These are phyloP conservation scores for Dynastes hyllus DNA, from an alignment of 2,888 invertebrate species.

Conservation along the genomic window DNA sequence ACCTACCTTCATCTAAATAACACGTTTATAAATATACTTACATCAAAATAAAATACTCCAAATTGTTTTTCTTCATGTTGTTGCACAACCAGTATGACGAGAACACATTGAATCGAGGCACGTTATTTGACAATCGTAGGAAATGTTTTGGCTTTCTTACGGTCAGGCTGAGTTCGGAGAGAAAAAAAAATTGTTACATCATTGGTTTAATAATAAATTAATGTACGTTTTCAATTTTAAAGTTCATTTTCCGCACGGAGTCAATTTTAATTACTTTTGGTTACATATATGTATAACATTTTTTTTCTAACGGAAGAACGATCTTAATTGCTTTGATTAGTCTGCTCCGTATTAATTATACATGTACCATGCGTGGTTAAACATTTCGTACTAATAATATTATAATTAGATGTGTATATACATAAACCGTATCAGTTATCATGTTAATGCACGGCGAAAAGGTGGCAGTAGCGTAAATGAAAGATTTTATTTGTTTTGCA, in stretches of 20 bases:
- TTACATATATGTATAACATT: no score
- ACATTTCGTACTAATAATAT: no score
- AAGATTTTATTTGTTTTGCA: no score
- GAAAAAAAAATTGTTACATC: constrained; percentile 38
- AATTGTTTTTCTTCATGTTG: constrained; percentile 25
- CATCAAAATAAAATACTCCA: constrained; percentile 43
- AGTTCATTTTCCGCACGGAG: neutral
- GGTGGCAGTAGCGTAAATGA: no score
- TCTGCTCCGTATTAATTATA: no score
- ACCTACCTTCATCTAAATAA: constrained; percentile 37
- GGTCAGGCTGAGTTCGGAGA: constrained; percentile 20
- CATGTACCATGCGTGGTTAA: no score
- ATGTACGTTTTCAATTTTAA: constrained; percentile 23
- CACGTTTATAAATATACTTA: constrained; percentile 38
- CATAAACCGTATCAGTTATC: no score
- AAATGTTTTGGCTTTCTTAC: constrained; percentile 35
- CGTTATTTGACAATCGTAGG: constrained; percentile 40
- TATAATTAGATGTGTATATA: no score
- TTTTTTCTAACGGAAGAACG: no score
- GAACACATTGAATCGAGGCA: constrained; percentile 34
- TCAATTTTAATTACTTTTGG: neutral
- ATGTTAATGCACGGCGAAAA: no score
- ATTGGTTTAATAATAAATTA: constrained; percentile 42
- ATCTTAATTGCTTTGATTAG: no score
- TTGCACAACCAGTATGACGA: constrained; percentile 17